Conservation (phyloP, 2,113 vertebrate genomes). For the Xenopus laevis region DNA sequence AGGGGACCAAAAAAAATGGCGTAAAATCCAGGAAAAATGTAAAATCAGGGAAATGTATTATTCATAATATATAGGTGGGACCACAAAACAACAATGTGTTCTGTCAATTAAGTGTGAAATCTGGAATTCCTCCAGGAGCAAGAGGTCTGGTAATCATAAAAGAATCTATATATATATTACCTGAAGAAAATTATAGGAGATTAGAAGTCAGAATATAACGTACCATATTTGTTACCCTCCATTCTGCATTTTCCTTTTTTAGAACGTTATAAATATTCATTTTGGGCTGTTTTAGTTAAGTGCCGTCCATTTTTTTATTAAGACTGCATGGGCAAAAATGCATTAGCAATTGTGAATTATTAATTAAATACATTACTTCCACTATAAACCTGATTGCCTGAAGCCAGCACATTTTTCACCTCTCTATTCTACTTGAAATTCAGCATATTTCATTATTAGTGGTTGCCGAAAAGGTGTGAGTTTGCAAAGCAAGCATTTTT, state of each 20-base stretch:
- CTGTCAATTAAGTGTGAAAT: too few species aligned
- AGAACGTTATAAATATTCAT: background rate
- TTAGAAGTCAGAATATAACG: too few species aligned
- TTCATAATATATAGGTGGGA: too few species aligned
- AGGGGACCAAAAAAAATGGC: too few species aligned
- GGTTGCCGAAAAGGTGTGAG: background rate
- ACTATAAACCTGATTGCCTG: background rate
- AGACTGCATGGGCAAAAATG: background rate
- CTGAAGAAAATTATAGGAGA: too few species aligned
- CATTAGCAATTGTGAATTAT: background rate
- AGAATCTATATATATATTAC: too few species aligned
- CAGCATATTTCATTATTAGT: background rate
- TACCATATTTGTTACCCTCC: background rate
- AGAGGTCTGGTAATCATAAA: too few species aligned
- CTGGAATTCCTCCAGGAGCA: too few species aligned
- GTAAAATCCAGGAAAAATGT: too few species aligned
- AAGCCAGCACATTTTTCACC: background rate
- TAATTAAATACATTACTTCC: background rate
- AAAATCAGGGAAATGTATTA: too few species aligned
- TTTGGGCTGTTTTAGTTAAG: constrained; percentile 1
- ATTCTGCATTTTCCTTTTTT: background rate
- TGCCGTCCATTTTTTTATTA: background rate
- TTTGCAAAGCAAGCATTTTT: background rate
- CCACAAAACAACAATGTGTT: too few species aligned
- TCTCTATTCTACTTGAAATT: background rate